Percentiles rank a stretch among this genome's conserved stretches.
Evolutionary conservation across 2,888 invertebrate species (phyloP).

Genomic region (Axea sp.): DNA sequence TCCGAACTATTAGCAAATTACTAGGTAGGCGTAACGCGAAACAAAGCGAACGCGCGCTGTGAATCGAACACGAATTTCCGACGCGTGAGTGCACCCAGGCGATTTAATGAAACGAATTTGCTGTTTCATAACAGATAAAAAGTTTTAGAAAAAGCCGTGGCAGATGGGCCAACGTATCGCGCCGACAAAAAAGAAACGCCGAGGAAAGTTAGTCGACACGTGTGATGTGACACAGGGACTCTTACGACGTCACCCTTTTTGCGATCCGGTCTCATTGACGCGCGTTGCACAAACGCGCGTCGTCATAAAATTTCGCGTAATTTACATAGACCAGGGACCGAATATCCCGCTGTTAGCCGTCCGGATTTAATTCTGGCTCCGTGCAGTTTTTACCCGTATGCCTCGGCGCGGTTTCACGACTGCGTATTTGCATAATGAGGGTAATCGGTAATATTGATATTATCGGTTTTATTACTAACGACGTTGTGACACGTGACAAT

Average conservation of each 20-base stretch:
- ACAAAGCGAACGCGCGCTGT: constrained; percentile 19
- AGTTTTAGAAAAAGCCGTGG: constrained; percentile 61
- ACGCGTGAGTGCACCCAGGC: constrained; percentile 63
- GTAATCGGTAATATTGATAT: constrained; percentile 63
- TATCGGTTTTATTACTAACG: constrained; percentile 62
- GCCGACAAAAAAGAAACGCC: constrained; percentile 30
- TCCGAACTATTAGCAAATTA: constrained; percentile 48
- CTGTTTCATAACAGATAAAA: constrained; percentile 62
- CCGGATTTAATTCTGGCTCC: constrained; percentile 60
- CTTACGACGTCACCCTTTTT: constrained; percentile 70
- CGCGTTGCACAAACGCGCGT: constrained; percentile 52
- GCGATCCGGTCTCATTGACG: constrained; percentile 56
- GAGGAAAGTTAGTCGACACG: constrained; percentile 68
- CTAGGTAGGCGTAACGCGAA: constrained; percentile 49
- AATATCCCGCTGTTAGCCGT: constrained; percentile 58
- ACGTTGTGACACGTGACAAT: constrained; percentile 61
- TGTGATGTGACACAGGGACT: constrained; percentile 72
- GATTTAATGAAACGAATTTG: constrained; percentile 70
- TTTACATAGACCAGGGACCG: constrained; percentile 69
- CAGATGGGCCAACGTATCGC: constrained; percentile 63
- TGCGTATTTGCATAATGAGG: constrained; percentile 60
- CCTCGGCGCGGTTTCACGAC: constrained; percentile 50
- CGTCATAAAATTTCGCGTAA: constrained; percentile 67
- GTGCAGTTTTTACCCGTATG: constrained; percentile 55
- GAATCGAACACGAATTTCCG: constrained; percentile 44